Conservation (phyloP, 2,797 vertebrate genomes). For the Scarus forsteni region DNA sequence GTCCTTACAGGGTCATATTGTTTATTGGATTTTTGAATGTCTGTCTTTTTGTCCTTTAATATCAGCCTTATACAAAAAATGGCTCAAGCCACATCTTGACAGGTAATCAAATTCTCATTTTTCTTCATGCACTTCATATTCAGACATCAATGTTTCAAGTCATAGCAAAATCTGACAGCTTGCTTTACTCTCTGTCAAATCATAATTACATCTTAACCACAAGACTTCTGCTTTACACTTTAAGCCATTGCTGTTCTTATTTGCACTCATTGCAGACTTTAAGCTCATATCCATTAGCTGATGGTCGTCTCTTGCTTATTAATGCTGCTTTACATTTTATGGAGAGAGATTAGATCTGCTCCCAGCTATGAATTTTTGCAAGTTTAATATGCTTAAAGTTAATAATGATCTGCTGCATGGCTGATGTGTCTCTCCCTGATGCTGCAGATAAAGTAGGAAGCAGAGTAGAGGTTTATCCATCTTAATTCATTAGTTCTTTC, state of each 20-base stretch:
- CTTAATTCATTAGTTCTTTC: constrained; percentile 28
- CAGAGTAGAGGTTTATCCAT: constrained; percentile 25
- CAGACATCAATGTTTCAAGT: constrained; percentile 31
- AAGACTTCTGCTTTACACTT: constrained; percentile 32
- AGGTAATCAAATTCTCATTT: constrained; percentile 11
- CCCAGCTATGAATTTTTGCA: constrained; percentile 13
- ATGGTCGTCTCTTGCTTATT: constrained; percentile 59
- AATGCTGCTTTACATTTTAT: constrained; percentile 26
- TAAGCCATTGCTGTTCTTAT: constrained; percentile 11
- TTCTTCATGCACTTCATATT: constrained; percentile 10
- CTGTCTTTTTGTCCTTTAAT: background rate
- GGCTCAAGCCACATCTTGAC: constrained; percentile 10
- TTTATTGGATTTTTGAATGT: background rate
- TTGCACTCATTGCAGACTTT: constrained; percentile 12
- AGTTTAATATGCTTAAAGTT: constrained; percentile 43
- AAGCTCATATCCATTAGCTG: constrained; percentile 29
- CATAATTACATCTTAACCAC: constrained; percentile 62
- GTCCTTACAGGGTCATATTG: background rate
- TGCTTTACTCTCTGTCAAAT: constrained; percentile 34
- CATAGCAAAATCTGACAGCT: constrained; percentile 25
- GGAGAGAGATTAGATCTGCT: constrained; percentile 32
- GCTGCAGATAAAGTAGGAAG: constrained; percentile 34
- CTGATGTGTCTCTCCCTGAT: constrained; percentile 34
- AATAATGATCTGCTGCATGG: constrained; percentile 46
- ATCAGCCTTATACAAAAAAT: constrained; percentile 5